phyloP scores from a whole-genome alignment of 2,113 vertebrate species.

The Nannobrachium achirus region DNA sequence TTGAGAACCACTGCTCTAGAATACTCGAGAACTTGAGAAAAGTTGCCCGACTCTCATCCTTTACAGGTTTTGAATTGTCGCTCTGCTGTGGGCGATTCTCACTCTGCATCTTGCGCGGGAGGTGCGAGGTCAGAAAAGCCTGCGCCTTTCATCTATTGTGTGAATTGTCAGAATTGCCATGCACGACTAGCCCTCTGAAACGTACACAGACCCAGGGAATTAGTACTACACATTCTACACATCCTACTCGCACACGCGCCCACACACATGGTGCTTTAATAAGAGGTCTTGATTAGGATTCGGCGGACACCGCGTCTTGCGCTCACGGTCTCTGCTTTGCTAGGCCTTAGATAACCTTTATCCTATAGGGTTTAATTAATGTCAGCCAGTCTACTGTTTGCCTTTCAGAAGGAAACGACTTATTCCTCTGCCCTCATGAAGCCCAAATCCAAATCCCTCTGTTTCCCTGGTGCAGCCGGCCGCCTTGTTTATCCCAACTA shows the following conservation, averaged over 20 bases:
- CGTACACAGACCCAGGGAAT: slow-evolving; percentile 18
- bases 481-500: slow-evolving; percentile 80
- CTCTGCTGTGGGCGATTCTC: no score
- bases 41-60: no score
- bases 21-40: no score
- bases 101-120: not conserved
- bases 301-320: slow-evolving; percentile 61
- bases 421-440: slow-evolving; percentile 78
- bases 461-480: slow-evolving; percentile 72
- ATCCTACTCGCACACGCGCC: slow-evolving; percentile 31
- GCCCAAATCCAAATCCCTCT: slow-evolving; percentile 81
- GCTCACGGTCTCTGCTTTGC: slow-evolving; percentile 71
- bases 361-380: slow-evolving; percentile 85
- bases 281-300: slow-evolving; percentile 78
- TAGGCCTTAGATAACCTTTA: slow-evolving; percentile 84
- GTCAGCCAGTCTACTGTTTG: slow-evolving; percentile 75
- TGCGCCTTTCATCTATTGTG: not conserved
- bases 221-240: slow-evolving; percentile 19
- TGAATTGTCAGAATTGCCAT: slow-evolving; percentile 4
- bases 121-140: slow-evolving; percentile 2
- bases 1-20: no score
- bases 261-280: slow-evolving; percentile 59
- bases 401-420: slow-evolving; percentile 81
- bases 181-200: slow-evolving; percentile 10
- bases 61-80: no score